Evolutionary conservation across 37 sponge, comb jelly and placozoan genomes (phyloP), one percentile per base, ranked within the genome.

Genomic region (Cliona cf. orientalis): DNA sequence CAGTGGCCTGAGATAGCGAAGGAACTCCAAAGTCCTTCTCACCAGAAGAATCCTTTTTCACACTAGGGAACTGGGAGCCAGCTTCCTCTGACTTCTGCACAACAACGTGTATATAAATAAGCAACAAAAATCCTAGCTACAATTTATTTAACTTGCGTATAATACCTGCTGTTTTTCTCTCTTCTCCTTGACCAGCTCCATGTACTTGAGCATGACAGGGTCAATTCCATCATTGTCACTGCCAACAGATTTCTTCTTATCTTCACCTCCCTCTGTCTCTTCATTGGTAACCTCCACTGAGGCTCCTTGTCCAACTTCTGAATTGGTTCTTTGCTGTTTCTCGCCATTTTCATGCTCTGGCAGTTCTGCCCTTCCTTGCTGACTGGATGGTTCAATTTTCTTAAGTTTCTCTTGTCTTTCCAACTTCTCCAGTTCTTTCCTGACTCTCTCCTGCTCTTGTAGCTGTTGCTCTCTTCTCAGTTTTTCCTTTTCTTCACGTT

Each of bases 201-300:
- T 91, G 72, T 91, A 91, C 84, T 91, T 70, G 7, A 82, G 44
- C 92, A 91, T 88, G 25, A 86, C 57, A 21, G 89, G 82, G 34
- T 90, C 91, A 38, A 87, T 42, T 3, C 63, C 58, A 1, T 62
- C 81, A 28, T 72, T 84, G 7, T 44, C 66, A 59, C 11, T 86
- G 26, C 46, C 44, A 35, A 9, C 71, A 23, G n/a, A 0, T 6
- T 29, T 71, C 46, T n/a, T 71, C 42, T 71, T 42, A 2, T 19
- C 39, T 40, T 6, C 36, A 12, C 57, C 76, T 31, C n/a, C 1
- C 21, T 5, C 76, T 40, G 31, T 60, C 29, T 53, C 33, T 28
- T 75, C 35, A 33, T 17, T 2, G 76, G 60, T 23, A 33, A 32
- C 76, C 33, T 57, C 61, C n/a, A n/a, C n/a, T n/a, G n/a, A n/a